phyloP scores from a whole-genome alignment of 2,888 invertebrate species.

The Acleris laterana region DNA sequence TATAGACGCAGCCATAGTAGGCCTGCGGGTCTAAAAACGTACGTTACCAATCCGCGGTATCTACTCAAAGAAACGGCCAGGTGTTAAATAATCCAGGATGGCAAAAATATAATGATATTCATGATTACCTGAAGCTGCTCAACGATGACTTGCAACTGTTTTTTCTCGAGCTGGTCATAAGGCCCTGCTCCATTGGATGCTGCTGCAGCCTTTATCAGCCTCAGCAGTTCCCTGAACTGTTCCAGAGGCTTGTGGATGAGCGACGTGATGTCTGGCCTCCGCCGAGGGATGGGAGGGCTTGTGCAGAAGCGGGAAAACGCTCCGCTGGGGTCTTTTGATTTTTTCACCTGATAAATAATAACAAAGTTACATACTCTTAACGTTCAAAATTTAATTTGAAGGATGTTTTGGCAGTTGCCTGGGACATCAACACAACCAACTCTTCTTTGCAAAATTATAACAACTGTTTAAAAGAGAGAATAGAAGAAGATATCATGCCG shows the following conservation, averaged over 20 bases:
- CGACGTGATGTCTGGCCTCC: constrained; percentile 93
- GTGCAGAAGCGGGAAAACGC: constrained; percentile 92
- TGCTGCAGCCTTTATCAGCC: constrained; percentile 76
- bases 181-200: constrained; percentile 69
- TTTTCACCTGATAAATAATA: constrained; percentile 81
- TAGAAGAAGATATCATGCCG: no score
- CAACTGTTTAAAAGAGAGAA: no score
- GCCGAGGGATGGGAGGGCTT: constrained; percentile 91
- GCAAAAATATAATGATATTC: not conserved
- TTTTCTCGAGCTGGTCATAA: constrained; percentile 77
- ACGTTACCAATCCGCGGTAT: no score
- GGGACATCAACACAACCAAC: no score
- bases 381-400: no score
- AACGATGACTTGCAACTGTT: constrained; percentile 76
- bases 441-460: no score
- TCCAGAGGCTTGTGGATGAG: constrained; percentile 93
- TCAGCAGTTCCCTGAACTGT: constrained; percentile 84
- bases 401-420: no score
- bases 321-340: constrained; percentile 89
- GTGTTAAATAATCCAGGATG: not conserved
- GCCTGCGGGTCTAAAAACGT: no score
- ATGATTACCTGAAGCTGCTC: constrained; percentile 73
- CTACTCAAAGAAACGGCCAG: no score
- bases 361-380: constrained; percentile 66
- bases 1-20: no score